phyloP scores from a whole-genome alignment of 92 coral and sea anemone species.

The Heteractis magnifica region DNA sequence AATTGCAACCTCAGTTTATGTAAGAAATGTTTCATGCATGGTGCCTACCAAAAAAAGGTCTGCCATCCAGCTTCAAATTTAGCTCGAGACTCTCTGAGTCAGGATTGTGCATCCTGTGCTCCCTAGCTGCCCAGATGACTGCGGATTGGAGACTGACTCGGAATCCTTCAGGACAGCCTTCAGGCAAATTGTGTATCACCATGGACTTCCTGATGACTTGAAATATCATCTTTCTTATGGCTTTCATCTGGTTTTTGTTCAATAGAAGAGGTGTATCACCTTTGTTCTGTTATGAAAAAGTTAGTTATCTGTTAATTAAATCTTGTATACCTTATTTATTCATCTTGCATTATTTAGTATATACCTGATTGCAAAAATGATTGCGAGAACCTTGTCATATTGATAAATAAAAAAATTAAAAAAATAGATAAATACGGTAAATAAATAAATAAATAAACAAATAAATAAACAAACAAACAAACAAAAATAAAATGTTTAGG shows the following conservation, averaged over 20 bases:
- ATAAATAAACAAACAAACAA: too few relatives aligned
- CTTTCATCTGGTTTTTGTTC: slow-evolving; percentile 47
- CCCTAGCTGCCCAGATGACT: slow-evolving; percentile 49
- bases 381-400: neutral
- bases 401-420: neutral
- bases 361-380: too few relatives aligned
- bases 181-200: slow-evolving; percentile 37
- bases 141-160: slow-evolving; percentile 52
- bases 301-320: too few relatives aligned
- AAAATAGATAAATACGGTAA: too few relatives aligned
- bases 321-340: too few relatives aligned
- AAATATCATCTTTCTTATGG: slow-evolving; percentile 45
- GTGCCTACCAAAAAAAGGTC: slow-evolving; percentile 56
- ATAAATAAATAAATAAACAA: too few relatives aligned
- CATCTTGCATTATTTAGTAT: too few relatives aligned
- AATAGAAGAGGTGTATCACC: slow-evolving; percentile 43
- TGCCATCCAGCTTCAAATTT: slow-evolving; percentile 51
- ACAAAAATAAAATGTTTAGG: too few relatives aligned
- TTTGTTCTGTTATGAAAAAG: slow-evolving; percentile 11
- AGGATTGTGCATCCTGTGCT: slow-evolving; percentile 36
- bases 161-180: slow-evolving; percentile 32
- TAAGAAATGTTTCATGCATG: neutral
- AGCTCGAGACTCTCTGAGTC: slow-evolving; percentile 24
- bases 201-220: slow-evolving; percentile 32
- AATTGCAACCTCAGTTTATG: too few relatives aligned